phyloP scores from a whole-genome alignment of 2,888 invertebrate genomes.

The Melanophora roralis region DNA sequence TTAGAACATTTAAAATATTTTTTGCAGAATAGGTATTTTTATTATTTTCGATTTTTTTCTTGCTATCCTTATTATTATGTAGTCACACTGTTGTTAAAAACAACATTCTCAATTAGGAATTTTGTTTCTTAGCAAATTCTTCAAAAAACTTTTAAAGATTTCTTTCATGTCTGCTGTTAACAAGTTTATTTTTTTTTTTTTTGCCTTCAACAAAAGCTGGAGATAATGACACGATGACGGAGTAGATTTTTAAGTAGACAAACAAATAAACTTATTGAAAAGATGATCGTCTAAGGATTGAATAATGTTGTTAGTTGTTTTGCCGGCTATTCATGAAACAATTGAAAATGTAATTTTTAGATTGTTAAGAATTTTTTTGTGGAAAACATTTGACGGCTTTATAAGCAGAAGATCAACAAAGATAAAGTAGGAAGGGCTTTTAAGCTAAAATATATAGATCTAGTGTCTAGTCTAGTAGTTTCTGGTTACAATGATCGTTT shows the following conservation, averaged over 20 bases:
- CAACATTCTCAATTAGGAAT: background rate
- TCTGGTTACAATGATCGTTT: too few relatives aligned
- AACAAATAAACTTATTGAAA: slow-evolving; percentile 43
- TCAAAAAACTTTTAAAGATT: slow-evolving; percentile 16
- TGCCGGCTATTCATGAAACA: background rate
- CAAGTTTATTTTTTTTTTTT: background rate
- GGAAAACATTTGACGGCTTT: background rate
- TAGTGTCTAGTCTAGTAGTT: background rate
- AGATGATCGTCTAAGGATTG: slow-evolving; percentile 29
- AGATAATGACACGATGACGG: slow-evolving; percentile 15
- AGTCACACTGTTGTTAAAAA: slow-evolving; percentile 14
- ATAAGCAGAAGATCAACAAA: background rate
- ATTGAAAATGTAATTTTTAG: slow-evolving; percentile 35
- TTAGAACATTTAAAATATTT: too few relatives aligned
- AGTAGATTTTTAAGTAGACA: slow-evolving; percentile 33
- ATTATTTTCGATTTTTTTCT: background rate
- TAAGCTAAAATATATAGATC: background rate
- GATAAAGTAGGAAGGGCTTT: background rate
- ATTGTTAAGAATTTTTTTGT: slow-evolving; percentile 23
- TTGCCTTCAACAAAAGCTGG: background rate
- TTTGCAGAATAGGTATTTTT: too few relatives aligned
- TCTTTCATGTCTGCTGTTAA: background rate
- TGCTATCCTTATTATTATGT: background rate
- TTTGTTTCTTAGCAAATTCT: slow-evolving; percentile 27
- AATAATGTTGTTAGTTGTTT: slow-evolving; percentile 40